A percentile compares a stretch with the other conserved stretches of the same genome.
phyloP scores from a whole-genome alignment of 2,113 vertebrate species.

The Thalassoma bifasciatum region DNA sequence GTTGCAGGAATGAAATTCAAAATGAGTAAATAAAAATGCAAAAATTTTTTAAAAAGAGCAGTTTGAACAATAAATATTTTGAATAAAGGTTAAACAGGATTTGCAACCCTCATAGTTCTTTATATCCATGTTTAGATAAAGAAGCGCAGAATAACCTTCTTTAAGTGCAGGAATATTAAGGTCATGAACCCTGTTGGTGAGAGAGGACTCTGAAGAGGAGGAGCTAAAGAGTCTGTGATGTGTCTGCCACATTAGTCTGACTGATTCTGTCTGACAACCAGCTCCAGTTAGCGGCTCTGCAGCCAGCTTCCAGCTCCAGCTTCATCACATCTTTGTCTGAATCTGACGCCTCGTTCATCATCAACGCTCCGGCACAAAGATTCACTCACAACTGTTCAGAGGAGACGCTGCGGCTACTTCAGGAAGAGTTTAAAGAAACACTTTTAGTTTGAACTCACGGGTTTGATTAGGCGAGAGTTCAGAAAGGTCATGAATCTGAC shows the following conservation, averaged over 20 bases:
- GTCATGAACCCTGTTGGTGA: too few relatives aligned
- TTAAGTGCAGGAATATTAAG: too few relatives aligned
- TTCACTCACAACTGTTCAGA: background rate
- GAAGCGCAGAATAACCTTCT: too few relatives aligned
- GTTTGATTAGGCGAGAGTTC: background rate
- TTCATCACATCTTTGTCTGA: background rate
- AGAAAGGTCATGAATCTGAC: conserved; percentile 8
- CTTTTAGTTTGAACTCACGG: background rate
- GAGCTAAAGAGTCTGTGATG: background rate
- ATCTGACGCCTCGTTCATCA: background rate
- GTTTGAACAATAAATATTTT: too few relatives aligned
- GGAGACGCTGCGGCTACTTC: background rate
- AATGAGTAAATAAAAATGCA: too few relatives aligned
- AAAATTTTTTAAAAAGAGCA: too few relatives aligned
- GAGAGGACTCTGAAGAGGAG: background rate
- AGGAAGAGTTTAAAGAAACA: background rate
- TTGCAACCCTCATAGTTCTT: too few relatives aligned
- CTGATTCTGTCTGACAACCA: background rate
- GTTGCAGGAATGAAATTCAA: too few relatives aligned
- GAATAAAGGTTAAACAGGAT: too few relatives aligned
- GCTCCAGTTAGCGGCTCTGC: background rate
- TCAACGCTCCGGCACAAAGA: background rate
- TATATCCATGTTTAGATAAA: too few relatives aligned
- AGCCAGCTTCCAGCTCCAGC: background rate
- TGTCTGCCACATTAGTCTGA: background rate